Evolutionary conservation across 2,888 invertebrate genomes (phyloP).

Genomic region (Diarsia rubi): DNA sequence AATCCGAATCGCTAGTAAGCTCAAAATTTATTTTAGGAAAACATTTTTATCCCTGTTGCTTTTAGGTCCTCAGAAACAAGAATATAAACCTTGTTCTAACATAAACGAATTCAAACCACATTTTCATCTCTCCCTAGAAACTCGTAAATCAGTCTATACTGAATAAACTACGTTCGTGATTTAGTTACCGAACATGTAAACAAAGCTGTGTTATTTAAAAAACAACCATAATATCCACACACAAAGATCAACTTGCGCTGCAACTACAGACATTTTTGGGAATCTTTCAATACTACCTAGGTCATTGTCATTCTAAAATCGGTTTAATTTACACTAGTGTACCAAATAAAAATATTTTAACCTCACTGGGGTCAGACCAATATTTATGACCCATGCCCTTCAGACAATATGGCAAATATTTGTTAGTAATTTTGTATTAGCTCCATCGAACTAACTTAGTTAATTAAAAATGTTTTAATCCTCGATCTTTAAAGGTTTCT

Average conservation of each 20-base stretch:
- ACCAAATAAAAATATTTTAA: constrained; percentile 17
- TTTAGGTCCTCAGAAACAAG: not conserved
- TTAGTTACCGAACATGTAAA: not conserved
- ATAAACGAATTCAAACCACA: not conserved
- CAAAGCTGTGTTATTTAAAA: not conserved
- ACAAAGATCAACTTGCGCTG: not conserved
- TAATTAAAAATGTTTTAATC: constrained; percentile 35
- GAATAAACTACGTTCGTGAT: not conserved
- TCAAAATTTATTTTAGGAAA: not conserved
- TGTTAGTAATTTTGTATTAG: constrained; percentile 17
- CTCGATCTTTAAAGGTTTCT: constrained; percentile 19
- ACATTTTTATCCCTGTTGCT: not conserved
- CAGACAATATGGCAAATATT: constrained; percentile 45
- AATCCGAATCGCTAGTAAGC: not conserved
- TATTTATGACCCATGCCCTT: constrained; percentile 34
- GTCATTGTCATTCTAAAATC: not conserved
- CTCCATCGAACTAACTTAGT: constrained; percentile 30
- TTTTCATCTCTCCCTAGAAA: not conserved
- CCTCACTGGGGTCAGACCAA: constrained; percentile 17
- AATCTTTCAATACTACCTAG: not conserved
- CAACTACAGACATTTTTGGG: not conserved
- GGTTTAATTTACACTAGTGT: not conserved
- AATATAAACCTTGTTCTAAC: not conserved
- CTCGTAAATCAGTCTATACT: constrained; percentile 14
- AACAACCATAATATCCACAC: not conserved